These are phyloP conservation scores for Spheniscus mendiculus DNA, from an alignment of 2,113 vertebrate species.

Conservation along the genomic window DNA sequence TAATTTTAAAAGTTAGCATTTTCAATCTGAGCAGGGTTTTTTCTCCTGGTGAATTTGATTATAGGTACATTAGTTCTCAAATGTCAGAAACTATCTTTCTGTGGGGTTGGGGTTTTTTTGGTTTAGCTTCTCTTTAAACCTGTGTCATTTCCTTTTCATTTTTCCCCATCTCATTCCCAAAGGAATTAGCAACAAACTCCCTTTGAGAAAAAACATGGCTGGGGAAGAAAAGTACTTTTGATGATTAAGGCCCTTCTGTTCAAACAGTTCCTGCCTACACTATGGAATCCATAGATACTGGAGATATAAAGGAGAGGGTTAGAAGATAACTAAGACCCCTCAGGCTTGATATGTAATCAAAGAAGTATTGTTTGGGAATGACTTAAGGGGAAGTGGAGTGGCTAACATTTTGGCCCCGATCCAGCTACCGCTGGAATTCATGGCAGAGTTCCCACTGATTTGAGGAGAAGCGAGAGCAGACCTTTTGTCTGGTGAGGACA, in stretches of 20 bases:
- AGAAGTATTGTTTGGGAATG: conserved; percentile 58
- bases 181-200: conserved; percentile 41
- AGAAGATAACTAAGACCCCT: conserved; percentile 54
- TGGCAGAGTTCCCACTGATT: conserved; percentile 49
- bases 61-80: background rate
- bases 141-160: conserved; percentile 45
- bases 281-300: conserved; percentile 56
- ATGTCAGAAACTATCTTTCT: background rate
- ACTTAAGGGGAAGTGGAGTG: conserved; percentile 42
- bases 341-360: conserved; percentile 53
- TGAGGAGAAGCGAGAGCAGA: background rate
- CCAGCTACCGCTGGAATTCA: background rate
- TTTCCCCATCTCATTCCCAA: background rate
- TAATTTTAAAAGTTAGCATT: background rate
- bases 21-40: background rate
- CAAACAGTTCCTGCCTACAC: conserved; percentile 44
- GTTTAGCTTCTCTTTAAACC: background rate
- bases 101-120: background rate
- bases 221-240: conserved; percentile 57
- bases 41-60: background rate
- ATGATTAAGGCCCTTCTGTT: conserved; percentile 53
- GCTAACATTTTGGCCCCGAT: conserved; percentile 28
- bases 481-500: conserved; percentile 35
- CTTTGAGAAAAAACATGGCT: conserved; percentile 46
- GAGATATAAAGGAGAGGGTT: conserved; percentile 29